Evolutionary conservation across 2,888 invertebrate species (phyloP).

Genomic region (Drosophila fungiperda): DNA sequence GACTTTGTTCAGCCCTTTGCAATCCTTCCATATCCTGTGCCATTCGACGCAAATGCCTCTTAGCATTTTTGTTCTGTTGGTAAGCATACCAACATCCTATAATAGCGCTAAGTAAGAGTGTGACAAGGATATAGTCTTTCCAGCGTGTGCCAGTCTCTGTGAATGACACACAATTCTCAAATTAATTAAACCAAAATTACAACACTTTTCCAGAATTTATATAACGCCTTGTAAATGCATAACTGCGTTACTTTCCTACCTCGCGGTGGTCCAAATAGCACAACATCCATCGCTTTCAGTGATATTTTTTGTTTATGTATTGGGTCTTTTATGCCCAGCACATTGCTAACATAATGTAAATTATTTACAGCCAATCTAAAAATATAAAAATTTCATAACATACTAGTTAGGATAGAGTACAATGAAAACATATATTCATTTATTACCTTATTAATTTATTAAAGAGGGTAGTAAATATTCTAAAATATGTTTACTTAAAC

Average conservation of each 20-base stretch:
- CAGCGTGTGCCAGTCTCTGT: constrained; percentile 91
- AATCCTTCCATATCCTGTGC: constrained; percentile 97
- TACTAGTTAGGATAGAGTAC: background rate
- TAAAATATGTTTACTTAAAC: background rate
- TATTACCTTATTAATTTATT: background rate
- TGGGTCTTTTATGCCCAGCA: constrained; percentile 98
- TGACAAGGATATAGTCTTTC: constrained; percentile 95
- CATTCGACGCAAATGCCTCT: constrained; percentile 95
- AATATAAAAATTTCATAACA: constrained; percentile 10
- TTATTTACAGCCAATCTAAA: constrained; percentile 97
- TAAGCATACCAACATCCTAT: constrained; percentile 97
- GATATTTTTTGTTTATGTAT: constrained; percentile 99
- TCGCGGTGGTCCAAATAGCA: constrained; percentile 98
- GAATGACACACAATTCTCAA: constrained; percentile 9
- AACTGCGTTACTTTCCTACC: constrained; percentile 87
- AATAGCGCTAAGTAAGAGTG: constrained; percentile 92
- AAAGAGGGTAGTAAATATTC: background rate
- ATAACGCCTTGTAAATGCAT: background rate
- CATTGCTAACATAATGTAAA: constrained; percentile 93
- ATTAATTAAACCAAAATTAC: background rate
- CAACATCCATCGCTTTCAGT: constrained; percentile 99
- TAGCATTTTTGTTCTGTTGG: constrained; percentile 94
- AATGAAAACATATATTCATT: background rate
- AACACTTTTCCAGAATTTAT: background rate
- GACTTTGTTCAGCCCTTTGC: constrained; percentile 94